A percentile compares a stretch with the other conserved stretches of the same genome.
phyloP scores from a whole-genome alignment of 2,113 vertebrate species.

The Phodopus roborovskii region DNA sequence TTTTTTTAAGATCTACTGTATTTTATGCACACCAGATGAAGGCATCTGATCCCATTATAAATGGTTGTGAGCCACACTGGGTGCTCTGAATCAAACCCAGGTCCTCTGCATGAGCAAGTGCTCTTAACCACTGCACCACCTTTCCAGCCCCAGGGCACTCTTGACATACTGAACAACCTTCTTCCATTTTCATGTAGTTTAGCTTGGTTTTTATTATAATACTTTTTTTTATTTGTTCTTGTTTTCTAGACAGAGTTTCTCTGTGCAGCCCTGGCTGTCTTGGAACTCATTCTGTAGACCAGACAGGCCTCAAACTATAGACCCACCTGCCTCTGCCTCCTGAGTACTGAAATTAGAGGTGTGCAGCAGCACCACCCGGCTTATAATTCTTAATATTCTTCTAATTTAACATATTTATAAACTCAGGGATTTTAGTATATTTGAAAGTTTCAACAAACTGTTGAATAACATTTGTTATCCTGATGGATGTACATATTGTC shows the following conservation, averaged over 20 bases:
- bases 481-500: slow-evolving; percentile 43
- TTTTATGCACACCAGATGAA: background rate
- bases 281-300: background rate
- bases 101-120: background rate
- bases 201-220: background rate
- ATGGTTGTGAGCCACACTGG: background rate
- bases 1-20: background rate
- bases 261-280: background rate
- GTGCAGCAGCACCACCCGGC: background rate
- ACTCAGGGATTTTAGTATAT: slow-evolving; percentile 52
- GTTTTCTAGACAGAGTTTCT: background rate
- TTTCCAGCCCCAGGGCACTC: background rate
- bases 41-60: no score
- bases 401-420: slow-evolving; percentile 42
- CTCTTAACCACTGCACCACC: background rate
- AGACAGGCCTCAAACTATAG: background rate
- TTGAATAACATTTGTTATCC: slow-evolving; percentile 2
- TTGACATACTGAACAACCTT: background rate
- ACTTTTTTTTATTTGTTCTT: background rate
- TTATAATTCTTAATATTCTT: slow-evolving; percentile 2
- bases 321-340: background rate
- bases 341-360: no score
- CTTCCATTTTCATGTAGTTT: slow-evolving; percentile 17
- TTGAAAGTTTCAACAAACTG: slow-evolving; percentile 29
- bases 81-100: background rate